Evolutionary conservation across 1,140 invertebrate species (phyloP).

Genomic region (Atta texana): DNA sequence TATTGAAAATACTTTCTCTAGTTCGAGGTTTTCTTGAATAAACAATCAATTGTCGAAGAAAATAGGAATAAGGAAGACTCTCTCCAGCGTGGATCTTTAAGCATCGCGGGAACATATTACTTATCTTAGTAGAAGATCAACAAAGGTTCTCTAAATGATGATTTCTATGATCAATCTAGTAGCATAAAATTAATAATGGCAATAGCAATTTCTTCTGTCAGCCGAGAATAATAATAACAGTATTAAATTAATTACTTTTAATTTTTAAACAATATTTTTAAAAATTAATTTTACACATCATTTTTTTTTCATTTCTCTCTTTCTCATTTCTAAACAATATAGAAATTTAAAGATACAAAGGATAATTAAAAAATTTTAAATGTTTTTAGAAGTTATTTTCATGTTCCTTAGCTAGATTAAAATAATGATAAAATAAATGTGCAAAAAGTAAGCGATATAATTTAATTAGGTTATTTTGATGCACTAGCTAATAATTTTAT

Average conservation of each 20-base stretch:
- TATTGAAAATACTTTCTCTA: constrained; percentile 61
- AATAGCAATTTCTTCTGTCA: neutral
- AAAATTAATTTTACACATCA: neutral
- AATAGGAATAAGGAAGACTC: constrained; percentile 23
- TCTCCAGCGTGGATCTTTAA: neutral
- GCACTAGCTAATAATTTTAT: no score
- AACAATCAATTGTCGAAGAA: neutral
- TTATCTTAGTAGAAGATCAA: neutral
- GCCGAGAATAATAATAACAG: neutral
- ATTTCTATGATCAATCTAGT: neutral
- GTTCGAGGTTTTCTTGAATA: constrained; percentile 12
- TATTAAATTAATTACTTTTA: neutral
- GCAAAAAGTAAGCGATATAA: no score
- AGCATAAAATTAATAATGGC: neutral
- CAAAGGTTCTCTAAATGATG: neutral
- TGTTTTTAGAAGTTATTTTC: neutral
- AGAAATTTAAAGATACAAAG: neutral
- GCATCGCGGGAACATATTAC: constrained; percentile 18
- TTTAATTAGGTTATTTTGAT: no score
- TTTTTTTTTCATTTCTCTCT: neutral
- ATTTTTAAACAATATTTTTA: neutral
- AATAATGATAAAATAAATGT: neutral
- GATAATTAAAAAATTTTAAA: neutral
- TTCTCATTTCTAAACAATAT: neutral
- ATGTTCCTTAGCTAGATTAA: neutral